Conservation (phyloP, 2,797 vertebrate genomes). For the Sebastolobus alascanus region DNA sequence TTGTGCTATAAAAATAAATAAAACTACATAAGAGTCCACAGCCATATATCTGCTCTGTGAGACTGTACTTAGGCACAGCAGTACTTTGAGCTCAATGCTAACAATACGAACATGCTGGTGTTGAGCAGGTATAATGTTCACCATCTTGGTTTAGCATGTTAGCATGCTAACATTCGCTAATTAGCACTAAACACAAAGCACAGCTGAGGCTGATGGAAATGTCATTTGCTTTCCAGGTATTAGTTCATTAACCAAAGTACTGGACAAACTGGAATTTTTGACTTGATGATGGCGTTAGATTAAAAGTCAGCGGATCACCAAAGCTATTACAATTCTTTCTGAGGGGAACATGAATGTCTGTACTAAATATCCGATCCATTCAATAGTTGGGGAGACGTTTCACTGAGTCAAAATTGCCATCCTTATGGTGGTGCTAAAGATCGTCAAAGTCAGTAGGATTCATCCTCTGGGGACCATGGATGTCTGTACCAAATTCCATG, state of each 20-base stretch:
- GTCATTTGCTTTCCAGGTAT: background rate
- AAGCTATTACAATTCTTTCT: background rate
- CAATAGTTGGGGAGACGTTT: background rate
- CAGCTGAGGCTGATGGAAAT: background rate
- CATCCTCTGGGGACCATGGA: background rate
- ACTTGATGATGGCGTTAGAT: background rate
- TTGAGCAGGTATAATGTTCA: background rate
- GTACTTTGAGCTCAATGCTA: background rate
- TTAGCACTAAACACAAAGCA: background rate
- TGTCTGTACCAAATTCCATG: background rate
- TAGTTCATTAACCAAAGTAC: background rate
- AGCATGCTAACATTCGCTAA: background rate
- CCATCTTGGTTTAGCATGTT: background rate
- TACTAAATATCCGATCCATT: background rate
- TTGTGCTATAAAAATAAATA: no score
- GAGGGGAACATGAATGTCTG: background rate
- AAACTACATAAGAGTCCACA: background rate
- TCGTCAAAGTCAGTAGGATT: background rate
- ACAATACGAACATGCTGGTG: background rate
- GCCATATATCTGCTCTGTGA: background rate
- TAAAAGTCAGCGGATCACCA: background rate
- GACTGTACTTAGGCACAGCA: background rate
- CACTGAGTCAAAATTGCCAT: background rate
- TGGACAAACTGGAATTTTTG: background rate
- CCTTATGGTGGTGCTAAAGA: background rate